Conservation (phyloP, 2,113 vertebrate species). For the Mungos mungo region DNA sequence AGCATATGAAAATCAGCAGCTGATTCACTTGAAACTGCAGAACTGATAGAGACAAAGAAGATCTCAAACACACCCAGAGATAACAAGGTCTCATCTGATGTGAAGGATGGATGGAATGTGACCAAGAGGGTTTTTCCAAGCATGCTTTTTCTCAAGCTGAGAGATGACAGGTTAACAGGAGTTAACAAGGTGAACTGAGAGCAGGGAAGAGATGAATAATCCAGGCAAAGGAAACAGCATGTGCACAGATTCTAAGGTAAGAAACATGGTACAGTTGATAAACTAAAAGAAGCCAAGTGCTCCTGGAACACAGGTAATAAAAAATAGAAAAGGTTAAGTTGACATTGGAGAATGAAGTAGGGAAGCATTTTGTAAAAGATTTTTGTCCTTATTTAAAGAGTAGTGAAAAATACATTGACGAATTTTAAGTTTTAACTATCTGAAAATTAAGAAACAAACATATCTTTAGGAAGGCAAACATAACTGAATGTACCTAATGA, state of each 20-base stretch:
- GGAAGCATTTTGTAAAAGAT: background rate
- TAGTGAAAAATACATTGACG: background rate
- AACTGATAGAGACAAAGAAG: background rate
- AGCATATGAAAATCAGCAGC: background rate
- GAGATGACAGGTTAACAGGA: background rate
- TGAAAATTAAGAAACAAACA: background rate
- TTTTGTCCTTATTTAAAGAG: background rate
- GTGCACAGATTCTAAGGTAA: background rate
- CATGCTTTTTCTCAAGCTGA: background rate
- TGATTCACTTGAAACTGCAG: background rate
- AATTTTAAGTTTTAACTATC: constrained; percentile 1
- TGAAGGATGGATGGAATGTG: background rate
- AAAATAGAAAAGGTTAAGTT: background rate
- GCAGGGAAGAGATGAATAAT: background rate
- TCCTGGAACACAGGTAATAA: background rate
- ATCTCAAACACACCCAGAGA: background rate
- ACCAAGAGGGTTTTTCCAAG: background rate
- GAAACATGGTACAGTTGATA: background rate
- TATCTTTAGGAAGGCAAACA: background rate
- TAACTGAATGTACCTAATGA: background rate
- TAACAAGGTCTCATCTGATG: background rate
- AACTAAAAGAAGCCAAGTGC: background rate
- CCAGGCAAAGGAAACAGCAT: background rate
- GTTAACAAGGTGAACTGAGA: background rate
- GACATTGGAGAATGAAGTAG: background rate